Evolutionary conservation across 2,113 vertebrate species (phyloP), one percentile per base, ranked within the genome.

Genomic region (Lophura nycthemera): DNA sequence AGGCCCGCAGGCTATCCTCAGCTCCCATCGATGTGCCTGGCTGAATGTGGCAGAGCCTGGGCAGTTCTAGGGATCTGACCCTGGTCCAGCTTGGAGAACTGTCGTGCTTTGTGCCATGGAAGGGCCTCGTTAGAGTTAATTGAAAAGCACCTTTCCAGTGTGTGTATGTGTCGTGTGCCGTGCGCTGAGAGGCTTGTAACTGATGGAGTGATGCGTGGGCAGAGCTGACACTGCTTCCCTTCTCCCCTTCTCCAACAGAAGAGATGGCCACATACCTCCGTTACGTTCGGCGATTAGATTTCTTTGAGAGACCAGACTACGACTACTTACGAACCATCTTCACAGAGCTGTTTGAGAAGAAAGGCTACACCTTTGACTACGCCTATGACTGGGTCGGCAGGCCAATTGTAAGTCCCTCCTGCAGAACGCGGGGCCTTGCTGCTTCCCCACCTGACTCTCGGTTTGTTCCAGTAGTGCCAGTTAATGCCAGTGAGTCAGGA

Each of bases 291-390:
- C 98, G 99, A 69, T 96, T 99, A 92, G 99, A 99, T 97, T 99
- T 99, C 98, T 99, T 99, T 77, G 99, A 99, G 97, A 99, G 99
- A 96, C 99, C 99, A 7, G 99, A 99, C 97, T 99, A 99, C 5
- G 99, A 99, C 90, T 99, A 99, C 93, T 96, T 99, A 89, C 98
- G 99, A 93, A 99, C 98, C 80, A 98, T 99, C 94, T 99, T 99
- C 97, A 99, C 99, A 1, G 99, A 99, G 77, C 98, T 99, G 57
- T 99, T 99, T 95, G 99, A 99, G 91, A 98, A 98, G 85, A 99
- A 99, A 98, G 99, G 99, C 97, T 99, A 99, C 97, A 98, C 98
- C 54, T 99, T 99, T 72, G 99, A 99, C 97, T 99, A 99, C 25
- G 98, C 98, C 50, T 99, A 99, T 20, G 99, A 99, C 97, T 99